Base-by-base conservation (phyloP, 2,113 vertebrate species). In the Camelus dromedarius region DNA sequence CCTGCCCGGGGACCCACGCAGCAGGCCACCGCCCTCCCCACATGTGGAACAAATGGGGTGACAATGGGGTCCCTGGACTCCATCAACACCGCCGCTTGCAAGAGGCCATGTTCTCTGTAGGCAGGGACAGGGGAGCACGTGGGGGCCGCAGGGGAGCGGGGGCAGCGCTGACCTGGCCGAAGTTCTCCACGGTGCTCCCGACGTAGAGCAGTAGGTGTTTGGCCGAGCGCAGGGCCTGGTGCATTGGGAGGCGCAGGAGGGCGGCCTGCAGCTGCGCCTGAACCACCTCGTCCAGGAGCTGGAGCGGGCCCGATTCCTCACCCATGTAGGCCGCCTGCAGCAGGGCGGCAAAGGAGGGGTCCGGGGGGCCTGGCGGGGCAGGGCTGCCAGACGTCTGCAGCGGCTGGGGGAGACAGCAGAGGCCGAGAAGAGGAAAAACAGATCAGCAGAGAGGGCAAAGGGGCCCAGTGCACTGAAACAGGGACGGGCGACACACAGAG, bases 171-270 rank as follows among this genome's bases (percentile, higher is more conserved):
- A 99, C 99, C 92, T 42, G 98, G 97, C 98, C 85, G 58, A 99
- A 99, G 97, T 93, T 98, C 60, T 99, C 99, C 97, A 99, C 99
- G 0, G 98, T 98, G 62, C 98, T 98, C 98, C 98, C 99, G 83
- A 99, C 95, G 98, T 99, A 99, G 0, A 99, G 98, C 89, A 99
- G 98, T 35, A 99, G 97, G 3, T 99, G 99, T 54, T 98, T 99
- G 85, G 98, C 97, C 0, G 98, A 98, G 24, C 99, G 79, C 6
- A 98, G 98, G 50, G 99, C 97, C 48, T 98, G 98, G 1, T 92
- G 97, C 84, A 98, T 20, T 0, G 92, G 92, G n/a, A 99, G 96
- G 28, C 42, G 64, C 6, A 91, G 87, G 67, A 99, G 22, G 90
- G 98, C 76, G 0, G 97, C 98, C 95, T 97, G 98, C 84, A 99